Percentiles rank a stretch among this genome's conserved stretches.
Evolutionary conservation across 1,140 invertebrate species (phyloP).

Genomic region (Zaprionus ghesquierei): DNA sequence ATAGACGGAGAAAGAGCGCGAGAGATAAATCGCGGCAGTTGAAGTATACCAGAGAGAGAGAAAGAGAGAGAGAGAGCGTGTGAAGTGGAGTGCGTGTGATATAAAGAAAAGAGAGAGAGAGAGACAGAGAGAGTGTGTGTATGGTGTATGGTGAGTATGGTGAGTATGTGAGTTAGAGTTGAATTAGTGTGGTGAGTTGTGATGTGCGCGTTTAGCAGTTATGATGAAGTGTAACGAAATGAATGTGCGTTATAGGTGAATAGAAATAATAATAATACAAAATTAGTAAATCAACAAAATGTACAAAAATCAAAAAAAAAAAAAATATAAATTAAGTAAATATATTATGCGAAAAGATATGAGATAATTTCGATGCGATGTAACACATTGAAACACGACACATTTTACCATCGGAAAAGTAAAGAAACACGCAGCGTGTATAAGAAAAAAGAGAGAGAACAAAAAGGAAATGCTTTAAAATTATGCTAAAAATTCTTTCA

Average conservation of each 20-base stretch:
- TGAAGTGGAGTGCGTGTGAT: neutral
- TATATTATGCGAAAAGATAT: neutral
- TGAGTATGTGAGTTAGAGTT: neutral
- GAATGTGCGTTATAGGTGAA: slow-evolving; percentile 53
- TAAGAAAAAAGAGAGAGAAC: slow-evolving; percentile 36
- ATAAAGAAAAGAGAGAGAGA: neutral
- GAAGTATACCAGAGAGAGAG: slow-evolving; percentile 7
- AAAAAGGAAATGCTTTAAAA: slow-evolving; percentile 34
- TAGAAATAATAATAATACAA: slow-evolving; percentile 38
- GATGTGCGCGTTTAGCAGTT: slow-evolving; percentile 12
- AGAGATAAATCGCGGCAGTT: neutral
- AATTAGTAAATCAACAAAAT: slow-evolving; percentile 35
- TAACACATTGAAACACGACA: slow-evolving; percentile 3
- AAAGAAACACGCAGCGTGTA: neutral
- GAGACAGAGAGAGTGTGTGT: neutral
- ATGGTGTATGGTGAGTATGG: slow-evolving; percentile 4
- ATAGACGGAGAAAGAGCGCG: neutral
- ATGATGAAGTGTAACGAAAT: slow-evolving; percentile 5
- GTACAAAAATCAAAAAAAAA: slow-evolving; percentile 8
- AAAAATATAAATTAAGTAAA: neutral
- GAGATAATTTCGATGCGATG: neutral
- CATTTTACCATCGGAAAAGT: neutral
- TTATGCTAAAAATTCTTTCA: slow-evolving; percentile 1
- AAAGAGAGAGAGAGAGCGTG: neutral
- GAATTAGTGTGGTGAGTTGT: neutral